Evolutionary conservation across 2,113 vertebrate species (phyloP).

Genomic region (Aramus guarauna): DNA sequence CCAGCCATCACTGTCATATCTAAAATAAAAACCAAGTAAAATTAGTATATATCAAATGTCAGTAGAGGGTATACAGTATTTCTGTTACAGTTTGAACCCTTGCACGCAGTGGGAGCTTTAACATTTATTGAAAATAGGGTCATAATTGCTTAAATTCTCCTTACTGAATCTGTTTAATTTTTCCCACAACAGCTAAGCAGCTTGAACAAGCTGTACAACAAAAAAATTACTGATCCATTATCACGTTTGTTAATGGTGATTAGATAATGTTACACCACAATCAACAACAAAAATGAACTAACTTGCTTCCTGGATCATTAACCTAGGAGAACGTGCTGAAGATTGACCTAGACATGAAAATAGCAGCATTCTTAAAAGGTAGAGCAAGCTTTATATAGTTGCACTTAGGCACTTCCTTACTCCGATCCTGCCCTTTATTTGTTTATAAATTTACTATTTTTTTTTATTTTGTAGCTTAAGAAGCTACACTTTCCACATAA

Average conservation of each 20-base stretch:
- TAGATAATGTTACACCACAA: constrained; percentile 9
- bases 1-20: constrained; percentile 97
- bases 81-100: background rate
- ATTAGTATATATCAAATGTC: background rate
- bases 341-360: background rate
- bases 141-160: background rate
- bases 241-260: constrained; percentile 9
- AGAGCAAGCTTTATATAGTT: background rate
- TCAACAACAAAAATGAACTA: constrained; percentile 36
- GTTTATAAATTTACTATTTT: background rate
- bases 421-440: background rate
- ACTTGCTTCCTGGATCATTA: background rate
- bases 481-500: background rate
- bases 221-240: constrained; percentile 3
- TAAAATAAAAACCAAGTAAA: constrained; percentile 57
- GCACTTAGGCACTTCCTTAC: background rate
- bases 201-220: background rate
- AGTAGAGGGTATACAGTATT: background rate
- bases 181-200: background rate
- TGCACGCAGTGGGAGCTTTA: background rate
- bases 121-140: background rate
- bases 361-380: background rate
- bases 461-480: background rate
- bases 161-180: background rate
- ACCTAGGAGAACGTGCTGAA: background rate